Conservation (phyloP, 2,113 vertebrate species). For the Bettongia penicillata region DNA sequence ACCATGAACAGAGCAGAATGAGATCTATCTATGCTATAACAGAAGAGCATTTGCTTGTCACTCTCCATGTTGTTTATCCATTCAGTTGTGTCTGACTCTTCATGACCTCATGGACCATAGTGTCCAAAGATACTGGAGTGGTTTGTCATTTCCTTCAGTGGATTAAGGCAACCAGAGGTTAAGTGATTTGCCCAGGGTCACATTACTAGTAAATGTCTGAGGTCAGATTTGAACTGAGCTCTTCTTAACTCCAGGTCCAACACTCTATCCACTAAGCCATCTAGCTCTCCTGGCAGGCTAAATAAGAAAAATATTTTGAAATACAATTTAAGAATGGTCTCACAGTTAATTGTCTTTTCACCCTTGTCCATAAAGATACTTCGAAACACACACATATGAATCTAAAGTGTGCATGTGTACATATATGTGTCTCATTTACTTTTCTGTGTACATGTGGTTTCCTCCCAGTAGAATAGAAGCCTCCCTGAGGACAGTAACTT, state of each 20-base stretch:
- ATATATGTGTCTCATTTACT: background rate
- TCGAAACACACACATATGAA: background rate
- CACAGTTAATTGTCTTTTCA: background rate
- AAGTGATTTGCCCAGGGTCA: background rate
- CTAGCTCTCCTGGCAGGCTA: background rate
- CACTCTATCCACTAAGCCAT: no score
- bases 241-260: no score
- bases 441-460: background rate
- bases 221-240: background rate
- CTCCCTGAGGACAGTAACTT: background rate
- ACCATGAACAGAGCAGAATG: background rate
- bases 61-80: background rate
- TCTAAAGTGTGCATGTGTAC: background rate
- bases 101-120: background rate
- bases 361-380: background rate
- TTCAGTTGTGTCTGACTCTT: background rate
- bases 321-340: background rate
- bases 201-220: background rate
- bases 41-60: background rate
- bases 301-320: slow-evolving; percentile 1
- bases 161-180: background rate
- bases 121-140: background rate
- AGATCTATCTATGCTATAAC: background rate
- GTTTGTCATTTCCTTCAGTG: background rate
- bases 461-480: background rate